A percentile compares a stretch with the other conserved stretches of the same genome.
phyloP scores from a whole-genome alignment of 1,140 invertebrate genomes.

The Zaprionus gabonicus region DNA sequence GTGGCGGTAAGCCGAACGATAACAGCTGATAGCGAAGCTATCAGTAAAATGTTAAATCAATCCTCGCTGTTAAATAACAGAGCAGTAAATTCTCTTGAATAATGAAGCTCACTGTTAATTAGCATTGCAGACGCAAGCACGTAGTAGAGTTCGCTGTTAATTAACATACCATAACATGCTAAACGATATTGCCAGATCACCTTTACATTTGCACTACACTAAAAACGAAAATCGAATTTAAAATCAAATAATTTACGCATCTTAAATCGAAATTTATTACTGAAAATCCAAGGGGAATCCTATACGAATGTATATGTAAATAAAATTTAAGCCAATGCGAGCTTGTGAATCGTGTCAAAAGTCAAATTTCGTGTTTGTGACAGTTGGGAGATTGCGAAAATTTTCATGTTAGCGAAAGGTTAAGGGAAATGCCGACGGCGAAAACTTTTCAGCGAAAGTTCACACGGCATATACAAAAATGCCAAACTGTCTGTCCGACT shows the following conservation, averaged over 20 bases:
- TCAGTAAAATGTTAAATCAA: no score
- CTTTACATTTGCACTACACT: no score
- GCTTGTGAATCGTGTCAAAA: constrained; percentile 46
- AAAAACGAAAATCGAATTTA: neutral
- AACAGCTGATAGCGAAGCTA: no score
- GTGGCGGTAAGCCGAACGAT: no score
- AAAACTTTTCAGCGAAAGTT: constrained; percentile 41
- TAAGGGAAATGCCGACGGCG: constrained; percentile 22
- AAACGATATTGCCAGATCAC: no score
- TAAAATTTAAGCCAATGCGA: constrained; percentile 26
- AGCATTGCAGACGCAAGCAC: no score
- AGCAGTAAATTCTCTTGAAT: no score
- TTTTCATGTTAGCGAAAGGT: constrained; percentile 51
- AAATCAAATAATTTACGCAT: neutral
- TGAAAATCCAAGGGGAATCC: neutral
- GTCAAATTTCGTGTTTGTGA: constrained; percentile 66
- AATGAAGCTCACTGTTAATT: no score
- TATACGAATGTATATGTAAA: constrained; percentile 23
- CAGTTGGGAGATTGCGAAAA: constrained; percentile 69
- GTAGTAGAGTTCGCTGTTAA: no score
- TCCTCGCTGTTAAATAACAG: no score
- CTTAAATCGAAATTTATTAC: constrained; percentile 6
- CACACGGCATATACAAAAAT: constrained; percentile 40
- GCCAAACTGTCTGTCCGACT: constrained; percentile 45
- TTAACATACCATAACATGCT: no score